Evolutionary conservation across 1,140 invertebrate genomes (phyloP), one percentile per base, ranked within the genome.

Genomic region (Centruroides vittatus): DNA sequence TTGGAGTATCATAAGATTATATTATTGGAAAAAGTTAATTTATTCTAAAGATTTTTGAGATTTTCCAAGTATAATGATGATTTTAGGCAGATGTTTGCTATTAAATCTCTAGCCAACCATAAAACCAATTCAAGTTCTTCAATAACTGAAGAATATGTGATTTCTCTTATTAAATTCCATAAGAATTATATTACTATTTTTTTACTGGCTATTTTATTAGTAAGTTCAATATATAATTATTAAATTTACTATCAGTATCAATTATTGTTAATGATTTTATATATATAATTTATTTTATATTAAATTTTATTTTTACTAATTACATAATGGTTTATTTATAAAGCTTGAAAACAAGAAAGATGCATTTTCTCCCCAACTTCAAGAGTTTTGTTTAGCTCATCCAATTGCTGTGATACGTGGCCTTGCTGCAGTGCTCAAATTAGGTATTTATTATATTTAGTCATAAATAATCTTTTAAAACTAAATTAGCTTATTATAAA

Each of bases 341-440:
- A 35, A 64, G 66, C 78, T 99, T 34, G 95, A 99, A 71, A 95
- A 89, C 71, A 97, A 98, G 73, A 95, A 96, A 70, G 93, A 98
- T 69, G 95, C 93, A 0, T 95, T 96, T 72, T 93, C 91, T 68
- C 86, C 89, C 9, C 90, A 98, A 69, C 75, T 99, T 9, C 94
- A 98, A 74, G 93, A 98, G 70, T 98, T 98, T 75, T 98, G 95
- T 73, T 78, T 98, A 9, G 92, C 94, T 68, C 89, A 98, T 76
- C 93, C 93, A 1, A 96, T 98, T 69, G 94, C 93, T 48, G 92
- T 99, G 13, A 86, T 99, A 53, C 80, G 95, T 64, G 93, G 93
- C 10, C 79, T 98, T 59, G 93, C 93, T 34, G 86, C 88, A 23
- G 93, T 92, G 35, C 78, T 98, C 4, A 97, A 97, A 77, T 78